phyloP scores from a whole-genome alignment of 2,797 vertebrate species.

The Halcyon leucocephala region DNA sequence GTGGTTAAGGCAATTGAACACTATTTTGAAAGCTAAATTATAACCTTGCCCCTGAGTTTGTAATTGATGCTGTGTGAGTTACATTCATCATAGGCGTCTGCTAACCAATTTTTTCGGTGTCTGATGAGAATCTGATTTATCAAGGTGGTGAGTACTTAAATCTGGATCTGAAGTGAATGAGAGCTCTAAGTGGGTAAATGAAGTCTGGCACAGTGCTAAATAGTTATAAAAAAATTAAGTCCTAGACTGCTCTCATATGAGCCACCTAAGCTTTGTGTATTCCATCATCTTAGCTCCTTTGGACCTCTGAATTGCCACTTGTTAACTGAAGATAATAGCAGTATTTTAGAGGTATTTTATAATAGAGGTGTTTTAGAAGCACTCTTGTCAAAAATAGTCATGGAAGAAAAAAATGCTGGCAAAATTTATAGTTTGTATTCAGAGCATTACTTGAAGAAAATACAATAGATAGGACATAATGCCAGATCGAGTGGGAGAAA shows the following conservation, averaged over 20 bases:
- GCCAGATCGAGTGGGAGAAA: neutral
- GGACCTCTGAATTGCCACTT: neutral
- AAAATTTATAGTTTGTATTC: neutral
- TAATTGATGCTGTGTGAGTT: neutral
- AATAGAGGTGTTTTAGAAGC: neutral
- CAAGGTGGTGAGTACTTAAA: neutral
- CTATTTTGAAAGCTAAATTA: neutral
- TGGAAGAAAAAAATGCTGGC: neutral
- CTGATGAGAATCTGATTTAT: constrained; percentile 15
- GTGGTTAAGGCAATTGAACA: neutral
- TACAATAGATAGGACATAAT: neutral
- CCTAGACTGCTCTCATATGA: neutral
- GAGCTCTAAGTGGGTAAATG: neutral
- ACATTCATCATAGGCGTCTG: neutral
- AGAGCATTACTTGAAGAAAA: neutral
- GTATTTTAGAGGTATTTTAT: neutral
- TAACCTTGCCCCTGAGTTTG: neutral
- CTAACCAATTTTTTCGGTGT: neutral
- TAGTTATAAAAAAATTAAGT: neutral
- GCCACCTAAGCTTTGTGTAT: neutral
- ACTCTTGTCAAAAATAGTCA: neutral
- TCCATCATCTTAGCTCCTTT: neutral
- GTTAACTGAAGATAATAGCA: neutral
- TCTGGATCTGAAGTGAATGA: neutral
- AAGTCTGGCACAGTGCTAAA: neutral